A percentile compares a stretch with the other conserved stretches of the same genome.
Evolutionary conservation across 2,888 invertebrate species (phyloP).

Genomic region (Baccha elongata): DNA sequence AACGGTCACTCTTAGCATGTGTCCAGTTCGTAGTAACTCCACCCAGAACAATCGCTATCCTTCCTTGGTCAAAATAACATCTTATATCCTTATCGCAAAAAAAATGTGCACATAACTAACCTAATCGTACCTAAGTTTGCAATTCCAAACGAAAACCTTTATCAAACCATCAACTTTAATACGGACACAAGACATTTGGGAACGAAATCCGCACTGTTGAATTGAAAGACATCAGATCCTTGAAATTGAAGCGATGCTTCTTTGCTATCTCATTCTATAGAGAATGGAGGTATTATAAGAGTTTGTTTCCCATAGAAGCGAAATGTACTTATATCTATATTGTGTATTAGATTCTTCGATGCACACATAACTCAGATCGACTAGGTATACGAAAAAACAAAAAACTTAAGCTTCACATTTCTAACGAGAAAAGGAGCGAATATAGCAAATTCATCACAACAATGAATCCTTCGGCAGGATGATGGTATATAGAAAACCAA

Average conservation of each 20-base stretch:
- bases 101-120: neutral
- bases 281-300: too few species aligned
- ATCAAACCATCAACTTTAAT: neutral
- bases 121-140: too few species aligned
- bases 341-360: conserved; percentile 42
- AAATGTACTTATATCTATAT: neutral
- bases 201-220: conserved; percentile 53
- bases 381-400: conserved; percentile 26
- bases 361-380: conserved; percentile 1
- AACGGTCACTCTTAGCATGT: conserved; percentile 24
- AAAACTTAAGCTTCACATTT: conserved; percentile 41
- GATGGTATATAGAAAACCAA: neutral
- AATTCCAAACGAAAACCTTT: conserved; percentile 1
- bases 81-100: conserved; percentile 33
- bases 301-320: conserved; percentile 43
- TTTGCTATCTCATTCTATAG: conserved; percentile 29
- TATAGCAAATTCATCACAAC: conserved; percentile 68
- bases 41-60: conserved; percentile 39
- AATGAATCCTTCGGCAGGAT: conserved; percentile 55
- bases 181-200: conserved; percentile 2
- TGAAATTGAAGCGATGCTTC: conserved; percentile 53
- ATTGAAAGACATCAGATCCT: conserved; percentile 34
- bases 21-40: neutral
- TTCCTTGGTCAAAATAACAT: conserved; percentile 37
- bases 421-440: conserved; percentile 9